phyloP scores from a whole-genome alignment of 2,888 invertebrate genomes.

The Sinotaia quadrata region DNA sequence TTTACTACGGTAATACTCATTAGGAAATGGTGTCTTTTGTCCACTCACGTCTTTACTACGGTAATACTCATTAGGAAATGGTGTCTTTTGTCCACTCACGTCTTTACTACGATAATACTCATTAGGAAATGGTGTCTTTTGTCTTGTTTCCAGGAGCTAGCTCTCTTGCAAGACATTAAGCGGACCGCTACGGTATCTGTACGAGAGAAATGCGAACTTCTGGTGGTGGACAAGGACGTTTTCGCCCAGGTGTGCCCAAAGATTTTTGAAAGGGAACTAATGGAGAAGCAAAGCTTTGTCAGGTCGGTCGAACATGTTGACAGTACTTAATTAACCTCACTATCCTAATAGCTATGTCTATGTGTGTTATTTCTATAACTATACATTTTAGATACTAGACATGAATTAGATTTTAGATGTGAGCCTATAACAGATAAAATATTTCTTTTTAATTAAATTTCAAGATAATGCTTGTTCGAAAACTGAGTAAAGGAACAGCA shows the following conservation, averaged over 20 bases:
- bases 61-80: too few species aligned
- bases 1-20: too few species aligned
- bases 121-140: too few species aligned
- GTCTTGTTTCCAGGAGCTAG: conserved; percentile 50
- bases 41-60: too few species aligned
- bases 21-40: too few species aligned
- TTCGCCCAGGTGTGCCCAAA: conserved; percentile 58
- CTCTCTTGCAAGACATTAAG: conserved; percentile 54
- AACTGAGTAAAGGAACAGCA: too few species aligned
- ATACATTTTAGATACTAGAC: not conserved
- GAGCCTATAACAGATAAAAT: too few species aligned
- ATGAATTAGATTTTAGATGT: too few species aligned
- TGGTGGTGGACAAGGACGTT: conserved; percentile 58
- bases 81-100: too few species aligned
- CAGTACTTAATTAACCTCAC: not conserved
- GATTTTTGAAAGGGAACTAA: conserved; percentile 57
- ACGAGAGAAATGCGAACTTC: conserved; percentile 55
- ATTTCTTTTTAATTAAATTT: too few species aligned
- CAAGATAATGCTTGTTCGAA: too few species aligned
- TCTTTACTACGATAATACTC: too few species aligned
- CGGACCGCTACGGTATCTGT: conserved; percentile 58
- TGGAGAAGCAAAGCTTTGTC: conserved; percentile 51
- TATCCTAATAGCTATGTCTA: not conserved
- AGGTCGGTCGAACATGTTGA: conserved; percentile 30
- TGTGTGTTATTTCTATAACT: not conserved